A percentile compares a stretch with the other conserved stretches of the same genome.
These are phyloP conservation scores for Agrochola litura DNA, from an alignment of 2,888 invertebrate genomes.

Conservation along the genomic window DNA sequence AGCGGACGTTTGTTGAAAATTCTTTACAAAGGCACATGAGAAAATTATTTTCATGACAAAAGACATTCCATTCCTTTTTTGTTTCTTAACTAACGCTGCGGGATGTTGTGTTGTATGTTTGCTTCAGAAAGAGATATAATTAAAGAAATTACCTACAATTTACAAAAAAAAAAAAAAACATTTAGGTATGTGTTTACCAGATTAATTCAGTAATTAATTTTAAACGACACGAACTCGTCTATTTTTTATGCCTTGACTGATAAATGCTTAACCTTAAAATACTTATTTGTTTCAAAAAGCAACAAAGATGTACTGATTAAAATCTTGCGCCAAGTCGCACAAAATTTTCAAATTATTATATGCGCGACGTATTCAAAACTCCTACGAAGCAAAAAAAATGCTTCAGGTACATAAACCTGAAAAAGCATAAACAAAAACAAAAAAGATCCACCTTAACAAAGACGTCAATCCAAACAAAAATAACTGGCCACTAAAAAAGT, in stretches of 20 bases:
- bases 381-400: neutral
- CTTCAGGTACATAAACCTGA: neutral
- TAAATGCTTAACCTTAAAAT: neutral
- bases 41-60: conserved; percentile 57
- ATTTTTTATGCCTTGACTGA: neutral
- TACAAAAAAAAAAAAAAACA: neutral
- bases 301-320: neutral
- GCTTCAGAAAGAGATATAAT: neutral
- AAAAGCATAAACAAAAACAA: neutral
- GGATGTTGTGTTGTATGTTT: neutral
- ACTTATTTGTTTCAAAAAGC: neutral
- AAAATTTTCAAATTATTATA: neutral
- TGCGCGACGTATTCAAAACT: neutral
- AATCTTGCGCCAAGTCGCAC: neutral
- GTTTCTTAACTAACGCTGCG: conserved; percentile 32
- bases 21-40: conserved; percentile 44
- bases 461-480: conserved; percentile 48
- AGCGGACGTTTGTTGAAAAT: conserved; percentile 27
- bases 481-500: conserved; percentile 58
- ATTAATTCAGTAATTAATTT: neutral
- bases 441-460: conserved; percentile 5
- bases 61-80: conserved; percentile 49
- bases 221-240: neutral
- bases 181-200: neutral
- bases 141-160: neutral